Base-by-base conservation (phyloP, 2,797 vertebrate species). In the Crocidura indochinensis region DNA sequence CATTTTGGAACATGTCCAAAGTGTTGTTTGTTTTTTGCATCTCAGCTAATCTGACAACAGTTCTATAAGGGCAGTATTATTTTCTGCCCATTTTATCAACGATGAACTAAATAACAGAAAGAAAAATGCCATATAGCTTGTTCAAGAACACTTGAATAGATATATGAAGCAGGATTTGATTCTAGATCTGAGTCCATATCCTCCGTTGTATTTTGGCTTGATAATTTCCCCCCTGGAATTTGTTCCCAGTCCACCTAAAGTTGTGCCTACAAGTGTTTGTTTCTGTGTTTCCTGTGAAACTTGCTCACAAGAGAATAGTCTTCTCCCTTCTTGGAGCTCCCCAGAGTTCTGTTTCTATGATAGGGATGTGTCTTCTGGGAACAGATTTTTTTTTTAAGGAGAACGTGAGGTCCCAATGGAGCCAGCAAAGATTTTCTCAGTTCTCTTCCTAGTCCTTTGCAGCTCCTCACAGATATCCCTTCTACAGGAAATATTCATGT, bases 11-110 rank as follows among this genome's bases (percentile, higher is more conserved):
- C 17, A 65, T 15, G 83, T 86, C 17, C 29, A 2, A 64, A 49
- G 9, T 68, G 22, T 71, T 68, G 11, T 27, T 62, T 74, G 64
- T 27, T 87, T 38, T 92, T 82, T 91, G 68, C 9, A 84, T 84
- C 47, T 75, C 44, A 20, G 79, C 90, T 79, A 93, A 60, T 76
- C 15, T 91, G 88, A 71, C 2, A 78, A 51, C 6, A 93, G n/a
- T 86, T 27, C 44, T 71, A 76, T 47, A 19, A 94, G 47, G 44
- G 76, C 53, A 76, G 80, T 93, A 12, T 26, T 65, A 69, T 82
- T 92, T 89, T 82, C 14, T 95, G 73, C 22, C 53, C 24, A 26
- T 92, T 79, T 74, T 24, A 78, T 81, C 51, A 74, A 27, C n/a
- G n/a, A 85, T 10, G 15, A 91, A 77, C 22, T 60, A 82, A 84